These are phyloP conservation scores for Nephrotoma guestfalica DNA, from an alignment of 2,888 invertebrate species.

Conservation along the genomic window DNA sequence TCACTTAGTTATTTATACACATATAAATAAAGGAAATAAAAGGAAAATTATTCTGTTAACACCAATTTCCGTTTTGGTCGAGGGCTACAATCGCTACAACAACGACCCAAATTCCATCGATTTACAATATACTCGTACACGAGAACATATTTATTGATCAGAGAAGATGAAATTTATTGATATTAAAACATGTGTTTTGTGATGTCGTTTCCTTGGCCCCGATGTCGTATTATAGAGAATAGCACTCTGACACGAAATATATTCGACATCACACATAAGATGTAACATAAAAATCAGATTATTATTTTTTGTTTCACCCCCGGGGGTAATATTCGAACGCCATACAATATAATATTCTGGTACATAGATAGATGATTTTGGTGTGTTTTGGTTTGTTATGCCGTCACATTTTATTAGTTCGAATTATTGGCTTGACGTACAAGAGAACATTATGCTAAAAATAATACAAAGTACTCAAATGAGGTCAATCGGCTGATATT, in stretches of 20 bases:
- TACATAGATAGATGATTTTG: background rate
- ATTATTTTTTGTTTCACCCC: background rate
- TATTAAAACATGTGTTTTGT: too few species aligned
- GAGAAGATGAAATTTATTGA: too few species aligned
- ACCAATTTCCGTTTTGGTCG: too few species aligned
- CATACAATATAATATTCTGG: background rate
- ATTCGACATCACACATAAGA: background rate
- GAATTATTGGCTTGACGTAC: background rate
- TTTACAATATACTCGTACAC: too few species aligned
- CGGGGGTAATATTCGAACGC: background rate
- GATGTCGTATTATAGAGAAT: too few species aligned
- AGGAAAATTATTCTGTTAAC: too few species aligned
- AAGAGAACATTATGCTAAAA: background rate
- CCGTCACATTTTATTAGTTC: background rate
- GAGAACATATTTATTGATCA: too few species aligned
- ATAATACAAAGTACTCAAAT: background rate
- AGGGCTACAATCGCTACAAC: too few species aligned
- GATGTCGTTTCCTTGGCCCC: too few species aligned
- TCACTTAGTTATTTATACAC: too few species aligned
- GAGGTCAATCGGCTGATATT: background rate
- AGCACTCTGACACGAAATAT: background rate
- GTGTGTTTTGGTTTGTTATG: background rate
- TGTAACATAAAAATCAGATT: background rate
- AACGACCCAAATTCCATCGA: too few species aligned
- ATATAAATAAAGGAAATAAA: too few species aligned